Base-by-base conservation (phyloP, 2,797 vertebrate genomes). In the Amblyraja radiata region DNA sequence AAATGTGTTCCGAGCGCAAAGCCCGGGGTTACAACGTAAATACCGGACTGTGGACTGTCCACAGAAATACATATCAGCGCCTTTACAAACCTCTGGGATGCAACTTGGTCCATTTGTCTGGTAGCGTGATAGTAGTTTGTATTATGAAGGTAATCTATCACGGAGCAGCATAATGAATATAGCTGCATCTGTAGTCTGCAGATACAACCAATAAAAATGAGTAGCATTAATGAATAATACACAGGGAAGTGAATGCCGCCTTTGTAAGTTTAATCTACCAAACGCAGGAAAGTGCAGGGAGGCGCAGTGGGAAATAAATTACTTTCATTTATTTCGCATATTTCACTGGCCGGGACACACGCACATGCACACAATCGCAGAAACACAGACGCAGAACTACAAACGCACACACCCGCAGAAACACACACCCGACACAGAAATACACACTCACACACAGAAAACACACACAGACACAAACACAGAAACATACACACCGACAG, bases 91-190 rank as follows among this genome's bases (percentile, higher is more conserved):
- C 61, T 16, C 63, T 32, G 63, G 6, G 4, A 88, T 21, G 16
- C 36, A 63, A 88, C 84, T 68, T 16, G 84, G 32, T 0, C 61
- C 61, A 68, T 68, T 88, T 88, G 61, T 88, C 84, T 68, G 6
- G 32, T 6, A 36, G 36, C 14, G 5, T n/a, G 18, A 88, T 23
- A 68, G 63, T 68, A 63, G 84, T 88, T 68, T 36, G 63, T 68
- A 36, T 88, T 88, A 88, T 68, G 84, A 88, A 88, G 63, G 84
- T 11, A 25, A 88, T 88, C 65, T 63, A 88, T 68, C 63, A 88
- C 68, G 84, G 0, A 68, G n/a, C 84, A 16, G n/a, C 16, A n/a
- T 36, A 65, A 88, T 18, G 61, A 21, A 36, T 88, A 68, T 61
- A 68, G n/a, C 63, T 88, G 84, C n/a, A 9, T 63, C 61, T 88